Base-by-base conservation (phyloP, 1,140 invertebrate species). In the Pseudomyrmex dendroicus region DNA sequence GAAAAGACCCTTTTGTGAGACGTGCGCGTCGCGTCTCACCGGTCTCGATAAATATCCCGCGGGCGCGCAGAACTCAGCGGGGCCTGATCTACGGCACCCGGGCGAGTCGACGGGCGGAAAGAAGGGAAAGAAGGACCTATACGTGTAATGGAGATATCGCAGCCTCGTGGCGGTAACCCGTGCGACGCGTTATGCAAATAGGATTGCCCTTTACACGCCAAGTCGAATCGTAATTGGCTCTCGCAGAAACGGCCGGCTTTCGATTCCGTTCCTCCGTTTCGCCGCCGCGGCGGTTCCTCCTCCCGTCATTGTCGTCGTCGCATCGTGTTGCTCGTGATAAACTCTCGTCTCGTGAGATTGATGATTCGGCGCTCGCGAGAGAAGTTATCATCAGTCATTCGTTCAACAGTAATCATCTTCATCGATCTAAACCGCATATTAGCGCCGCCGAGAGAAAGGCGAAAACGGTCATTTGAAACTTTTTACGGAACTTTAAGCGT, bases 151-250 rank as follows among this genome's bases (percentile, higher is more conserved):
- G 88, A 92, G 91, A 91, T 93, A 91, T 92, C 90, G 84, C 70
- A 89, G 89, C 83, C 86, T 87, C 87, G 80, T 83, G 82, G 73
- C 62, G 77, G 78, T 89, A 88, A 90, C 66, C 63, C 80, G 86
- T 82, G 90, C 87, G 88, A 90, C 85, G 88, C 91, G 83, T 90
- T 93, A 93, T 94, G 92, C 91, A 93, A 94, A 94, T 94, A 91
- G 85, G 89, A 90, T 91, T 90, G 88, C 89, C 89, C 88, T 91
- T 92, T 91, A 91, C 90, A 90, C 88, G 89, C 88, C 87, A 84
- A 78, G 70, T 83, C 67, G 67, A 77, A 86, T 91, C 82, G 89
- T 93, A 93, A 93, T 93, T 92, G 90, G 89, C 88, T 90, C 84
- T 90, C 78, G 61, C 74, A 64, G 73, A 77, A 88, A 89, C 85